Conservation (phyloP, 2,888 invertebrate species). For the Phasia obesa region DNA sequence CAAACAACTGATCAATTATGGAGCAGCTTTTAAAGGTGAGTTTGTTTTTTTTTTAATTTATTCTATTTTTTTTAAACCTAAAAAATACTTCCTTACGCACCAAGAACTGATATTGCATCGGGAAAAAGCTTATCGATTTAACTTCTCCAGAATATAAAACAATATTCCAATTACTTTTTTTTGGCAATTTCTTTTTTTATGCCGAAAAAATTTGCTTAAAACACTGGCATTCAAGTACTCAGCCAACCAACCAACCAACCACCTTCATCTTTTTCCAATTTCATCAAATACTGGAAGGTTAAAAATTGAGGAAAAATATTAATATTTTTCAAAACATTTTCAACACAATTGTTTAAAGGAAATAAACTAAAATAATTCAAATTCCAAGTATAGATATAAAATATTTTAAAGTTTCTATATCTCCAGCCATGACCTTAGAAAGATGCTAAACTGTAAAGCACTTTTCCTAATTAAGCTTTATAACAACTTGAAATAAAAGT, state of each 20-base stretch:
- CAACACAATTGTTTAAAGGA: no score
- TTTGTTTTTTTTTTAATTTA: background rate
- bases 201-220: constrained; percentile 38
- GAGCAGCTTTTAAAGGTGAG: constrained; percentile 54
- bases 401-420: background rate
- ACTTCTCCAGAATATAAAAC: constrained; percentile 2
- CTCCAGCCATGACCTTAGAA: background rate
- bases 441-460: background rate
- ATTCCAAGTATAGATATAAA: background rate
- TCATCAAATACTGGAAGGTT: constrained; percentile 33
- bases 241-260: constrained; percentile 24
- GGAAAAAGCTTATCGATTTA: constrained; percentile 22
- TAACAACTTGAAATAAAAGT: constrained; percentile 25
- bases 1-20: constrained; percentile 45
- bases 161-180: constrained; percentile 12
- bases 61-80: no score
- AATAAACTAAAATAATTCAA: no score
- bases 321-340: no score
- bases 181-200: constrained; percentile 2
- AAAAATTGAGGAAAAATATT: constrained; percentile 29
- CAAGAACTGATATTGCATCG: no score
- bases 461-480: constrained; percentile 1
- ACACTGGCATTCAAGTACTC: background rate
- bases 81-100: no score
- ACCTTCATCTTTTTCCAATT: constrained; percentile 52